These are phyloP conservation scores for Unio pictorum DNA, from an alignment of 2,888 invertebrate species.

Conservation along the genomic window DNA sequence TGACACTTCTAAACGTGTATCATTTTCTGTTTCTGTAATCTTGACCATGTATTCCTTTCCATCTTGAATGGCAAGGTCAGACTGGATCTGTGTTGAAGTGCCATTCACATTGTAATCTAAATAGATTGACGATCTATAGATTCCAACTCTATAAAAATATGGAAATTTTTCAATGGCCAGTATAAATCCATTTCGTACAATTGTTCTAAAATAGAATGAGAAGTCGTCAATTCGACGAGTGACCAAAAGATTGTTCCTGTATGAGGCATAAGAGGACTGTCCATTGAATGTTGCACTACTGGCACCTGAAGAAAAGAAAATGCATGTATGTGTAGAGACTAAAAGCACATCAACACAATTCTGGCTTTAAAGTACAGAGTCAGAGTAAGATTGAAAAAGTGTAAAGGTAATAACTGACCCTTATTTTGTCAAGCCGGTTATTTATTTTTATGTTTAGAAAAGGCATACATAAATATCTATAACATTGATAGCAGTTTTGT, in stretches of 20 bases:
- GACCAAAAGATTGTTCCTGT: constrained; percentile 74
- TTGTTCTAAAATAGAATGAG: constrained; percentile 70
- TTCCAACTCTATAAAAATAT: constrained; percentile 40
- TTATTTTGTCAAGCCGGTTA: no score
- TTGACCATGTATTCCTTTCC: constrained; percentile 43
- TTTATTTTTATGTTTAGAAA: no score
- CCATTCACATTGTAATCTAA: constrained; percentile 42
- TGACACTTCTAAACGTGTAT: constrained; percentile 9
- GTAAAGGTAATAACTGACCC: no score
- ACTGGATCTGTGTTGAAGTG: constrained; percentile 8
- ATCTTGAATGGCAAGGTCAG: constrained; percentile 34
- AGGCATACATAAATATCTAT: no score
- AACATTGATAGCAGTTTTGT: no score
- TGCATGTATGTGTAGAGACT: no score
- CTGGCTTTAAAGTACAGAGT: no score
- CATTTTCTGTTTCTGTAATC: constrained; percentile 16
- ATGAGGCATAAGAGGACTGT: constrained; percentile 78
- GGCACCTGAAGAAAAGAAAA: constrained; percentile 72
- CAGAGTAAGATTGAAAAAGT: no score
- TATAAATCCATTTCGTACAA: constrained; percentile 81
- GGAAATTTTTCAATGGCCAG: constrained; percentile 76
- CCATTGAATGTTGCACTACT: constrained; percentile 91
- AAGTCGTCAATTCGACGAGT: constrained; percentile 75
- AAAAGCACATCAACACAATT: no score
- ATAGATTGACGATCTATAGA: constrained; percentile 42